Conservation (phyloP, 2,888 invertebrate species). For the Laspeyria flexula region DNA sequence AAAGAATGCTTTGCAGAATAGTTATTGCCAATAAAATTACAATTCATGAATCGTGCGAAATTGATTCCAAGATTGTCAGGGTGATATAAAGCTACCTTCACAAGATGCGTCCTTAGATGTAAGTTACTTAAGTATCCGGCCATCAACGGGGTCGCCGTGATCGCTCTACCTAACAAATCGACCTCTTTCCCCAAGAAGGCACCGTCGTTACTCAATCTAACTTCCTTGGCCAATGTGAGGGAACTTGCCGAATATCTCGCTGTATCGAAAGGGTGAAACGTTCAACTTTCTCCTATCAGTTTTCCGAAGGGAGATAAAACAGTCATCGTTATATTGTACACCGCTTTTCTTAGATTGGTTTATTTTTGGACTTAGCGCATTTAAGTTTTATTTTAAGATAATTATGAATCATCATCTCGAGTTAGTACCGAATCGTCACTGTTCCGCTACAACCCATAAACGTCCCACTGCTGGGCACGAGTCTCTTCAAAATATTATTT, state of each 20-base stretch:
- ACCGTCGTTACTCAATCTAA: conserved; percentile 59
- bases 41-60: conserved; percentile 4
- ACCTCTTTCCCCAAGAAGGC: conserved; percentile 46
- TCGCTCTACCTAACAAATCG: conserved; percentile 64
- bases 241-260: conserved; percentile 43
- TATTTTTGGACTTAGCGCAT: conserved; percentile 13
- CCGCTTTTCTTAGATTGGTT: conserved; percentile 14
- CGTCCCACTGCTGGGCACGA: too few species aligned
- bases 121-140: conserved; percentile 59
- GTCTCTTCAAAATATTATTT: too few species aligned
- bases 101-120: conserved; percentile 42
- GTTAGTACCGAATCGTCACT: too few species aligned
- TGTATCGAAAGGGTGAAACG: conserved; percentile 47
- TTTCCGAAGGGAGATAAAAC: conserved; percentile 14
- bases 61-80: conserved; percentile 18
- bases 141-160: conserved; percentile 55
- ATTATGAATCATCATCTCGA: too few species aligned
- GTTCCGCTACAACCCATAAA: too few species aligned
- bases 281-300: conserved; percentile 32
- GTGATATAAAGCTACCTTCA: conserved; percentile 23
- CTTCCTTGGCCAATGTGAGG: conserved; percentile 47
- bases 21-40: not conserved
- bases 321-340: conserved; percentile 8
- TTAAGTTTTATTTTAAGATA: too few species aligned
- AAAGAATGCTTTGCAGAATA: too few species aligned